A percentile compares a stretch with the other conserved stretches of the same genome.
Conservation (phyloP, 2,797 vertebrate species). For the Denticeps clupeoides region DNA sequence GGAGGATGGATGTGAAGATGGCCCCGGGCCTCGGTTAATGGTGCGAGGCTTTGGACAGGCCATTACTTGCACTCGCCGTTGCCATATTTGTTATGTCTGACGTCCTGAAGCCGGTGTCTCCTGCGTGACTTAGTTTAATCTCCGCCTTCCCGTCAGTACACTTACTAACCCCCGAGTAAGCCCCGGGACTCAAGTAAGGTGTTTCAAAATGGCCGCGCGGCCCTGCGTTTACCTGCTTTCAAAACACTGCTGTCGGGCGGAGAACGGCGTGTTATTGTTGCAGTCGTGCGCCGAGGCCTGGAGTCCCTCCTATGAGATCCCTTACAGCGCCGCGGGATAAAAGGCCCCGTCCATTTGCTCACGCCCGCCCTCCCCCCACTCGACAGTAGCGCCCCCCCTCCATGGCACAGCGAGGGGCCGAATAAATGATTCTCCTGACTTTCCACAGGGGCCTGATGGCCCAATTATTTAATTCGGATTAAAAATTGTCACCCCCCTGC, state of each 20-base stretch:
- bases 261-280: too few species aligned
- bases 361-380: not conserved
- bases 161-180: too few species aligned
- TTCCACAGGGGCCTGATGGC: conserved; percentile 22
- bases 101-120: too few species aligned
- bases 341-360: not conserved
- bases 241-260: too few species aligned
- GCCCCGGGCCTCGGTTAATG: conserved; percentile 17
- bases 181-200: too few species aligned
- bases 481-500: conserved; percentile 29
- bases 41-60: conserved; percentile 18
- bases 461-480: conserved; percentile 48
- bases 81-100: too few species aligned
- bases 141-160: not conserved
- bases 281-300: not conserved
- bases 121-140: not conserved
- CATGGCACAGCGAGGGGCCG: conserved; percentile 34
- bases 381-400: conserved; percentile 2
- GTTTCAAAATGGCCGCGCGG: too few species aligned
- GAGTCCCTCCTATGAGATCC: not conserved
- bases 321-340: conserved; percentile 13
- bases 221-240: too few species aligned
- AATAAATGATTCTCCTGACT: conserved; percentile 43
- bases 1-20: conserved; percentile 18
- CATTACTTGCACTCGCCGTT: conserved; percentile 7